phyloP scores from a whole-genome alignment of 2,797 vertebrate species.

The Pitangus sulphuratus region DNA sequence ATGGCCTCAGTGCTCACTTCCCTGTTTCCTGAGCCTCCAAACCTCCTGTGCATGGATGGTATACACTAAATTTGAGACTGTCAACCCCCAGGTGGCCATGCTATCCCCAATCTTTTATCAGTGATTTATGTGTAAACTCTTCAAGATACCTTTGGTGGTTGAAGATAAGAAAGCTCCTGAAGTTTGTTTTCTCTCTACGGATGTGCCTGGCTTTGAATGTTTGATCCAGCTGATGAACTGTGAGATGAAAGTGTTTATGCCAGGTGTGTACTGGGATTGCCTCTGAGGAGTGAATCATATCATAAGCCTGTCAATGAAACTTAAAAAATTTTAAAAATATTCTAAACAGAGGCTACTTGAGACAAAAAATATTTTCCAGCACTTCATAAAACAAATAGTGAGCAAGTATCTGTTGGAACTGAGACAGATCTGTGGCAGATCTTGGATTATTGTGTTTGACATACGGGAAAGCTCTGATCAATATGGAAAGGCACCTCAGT shows the following conservation, averaged over 20 bases:
- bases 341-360: not conserved
- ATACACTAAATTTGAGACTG: not conserved
- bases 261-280: not conserved
- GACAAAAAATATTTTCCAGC: not conserved
- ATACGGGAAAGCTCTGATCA: not conserved
- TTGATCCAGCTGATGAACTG: slow-evolving; percentile 1
- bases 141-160: not conserved
- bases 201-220: not conserved
- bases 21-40: not conserved
- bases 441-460: not conserved
- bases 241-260: not conserved
- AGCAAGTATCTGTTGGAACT: not conserved
- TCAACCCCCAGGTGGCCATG: not conserved
- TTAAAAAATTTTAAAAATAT: not conserved
- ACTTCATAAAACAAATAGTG: not conserved
- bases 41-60: not conserved
- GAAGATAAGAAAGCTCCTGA: slow-evolving; percentile 21
- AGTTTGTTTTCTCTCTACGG: not conserved
- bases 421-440: not conserved
- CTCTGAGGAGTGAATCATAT: not conserved
- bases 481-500: not conserved
- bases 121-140: slow-evolving; percentile 19
- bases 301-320: not conserved
- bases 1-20: not conserved
- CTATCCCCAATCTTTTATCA: not conserved